Evolutionary conservation across 1,140 invertebrate species (phyloP), one percentile per base, ranked within the genome.

Genomic region (Atopsyche davidsoni): DNA sequence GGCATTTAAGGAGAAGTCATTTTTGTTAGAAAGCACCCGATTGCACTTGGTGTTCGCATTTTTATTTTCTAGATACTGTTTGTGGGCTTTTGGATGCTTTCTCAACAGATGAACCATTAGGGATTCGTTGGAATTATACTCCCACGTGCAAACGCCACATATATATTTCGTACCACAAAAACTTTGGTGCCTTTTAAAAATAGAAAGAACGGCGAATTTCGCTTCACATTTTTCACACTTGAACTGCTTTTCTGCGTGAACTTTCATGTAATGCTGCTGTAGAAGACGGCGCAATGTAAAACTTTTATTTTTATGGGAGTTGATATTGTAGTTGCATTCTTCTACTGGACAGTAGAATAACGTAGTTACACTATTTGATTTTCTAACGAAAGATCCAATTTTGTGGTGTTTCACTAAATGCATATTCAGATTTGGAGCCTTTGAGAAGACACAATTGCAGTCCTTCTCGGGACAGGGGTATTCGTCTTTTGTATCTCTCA

Each of bases 341-440:
- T 28, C 23, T 6, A 35, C 14, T 7, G 50, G 50, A 41, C 50
- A 52, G 14, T 17, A 22, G 17, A 34, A 52, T 34, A 23, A 11
- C 10, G 21, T 2, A 10, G 4, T 13, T 10, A 14, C 21, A 1
- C 21, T 18, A 19, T 21, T 32, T n/a, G 10, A 14, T 17, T 31
- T 28, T 2, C 16, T 7, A 6, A 16, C 42, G 2, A 51, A 14
- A 9, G 13, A 13, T 28, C 50, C 50, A 6, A 40, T 46, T 23
- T 40, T 46, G 21, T 52, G 50, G 17, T 52, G 50, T 23, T 46
- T 52, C 17, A 46, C 42, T 10, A 46, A 23, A 23, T 52, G 50
- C 35, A 52, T 23, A 11, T 46, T 13, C 13, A 52, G 34, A 46
- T 52, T 52, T 2, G 50, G 31, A 2, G 21, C 3, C 28, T 46